These are phyloP conservation scores for Paragorgia papillata DNA, from an alignment of 92 coral and sea anemone genomes.

Conservation along the genomic window DNA sequence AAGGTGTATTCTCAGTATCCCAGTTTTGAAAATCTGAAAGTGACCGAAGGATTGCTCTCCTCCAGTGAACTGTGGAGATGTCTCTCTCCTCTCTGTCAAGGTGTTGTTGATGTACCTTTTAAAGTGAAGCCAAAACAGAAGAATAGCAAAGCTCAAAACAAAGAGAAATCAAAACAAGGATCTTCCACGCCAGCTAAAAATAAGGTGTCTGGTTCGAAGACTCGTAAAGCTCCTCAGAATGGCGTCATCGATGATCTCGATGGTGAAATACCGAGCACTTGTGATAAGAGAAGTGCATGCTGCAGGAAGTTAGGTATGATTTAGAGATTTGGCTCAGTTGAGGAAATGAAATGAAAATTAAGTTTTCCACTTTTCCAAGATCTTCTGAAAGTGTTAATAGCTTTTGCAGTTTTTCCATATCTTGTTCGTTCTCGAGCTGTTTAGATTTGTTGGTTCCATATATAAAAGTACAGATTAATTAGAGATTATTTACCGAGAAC, in stretches of 20 bases:
- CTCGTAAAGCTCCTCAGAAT: constrained; percentile 75
- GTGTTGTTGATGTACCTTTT: constrained; percentile 77
- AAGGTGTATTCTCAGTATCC: constrained; percentile 55
- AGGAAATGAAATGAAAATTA: too few relatives aligned
- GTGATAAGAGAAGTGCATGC: constrained; percentile 85
- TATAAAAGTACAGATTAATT: too few relatives aligned
- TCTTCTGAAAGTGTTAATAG: too few relatives aligned
- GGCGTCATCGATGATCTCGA: constrained; percentile 84
- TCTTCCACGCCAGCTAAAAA: neutral
- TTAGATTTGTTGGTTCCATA: too few relatives aligned
- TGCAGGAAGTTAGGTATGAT: constrained; percentile 79
- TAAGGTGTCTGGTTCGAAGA: constrained; percentile 52
- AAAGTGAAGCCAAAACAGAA: constrained; percentile 53
- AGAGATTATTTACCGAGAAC: too few relatives aligned
- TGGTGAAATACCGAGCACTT: constrained; percentile 75
- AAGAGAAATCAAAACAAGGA: constrained; percentile 13
- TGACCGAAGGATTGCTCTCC: neutral
- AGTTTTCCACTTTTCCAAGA: too few relatives aligned
- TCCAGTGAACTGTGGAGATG: constrained; percentile 22
- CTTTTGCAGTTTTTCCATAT: too few relatives aligned
- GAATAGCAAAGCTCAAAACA: constrained; percentile 24
- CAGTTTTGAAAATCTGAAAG: constrained; percentile 63
- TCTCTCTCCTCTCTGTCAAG: constrained; percentile 72
- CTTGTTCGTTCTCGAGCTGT: too few relatives aligned
- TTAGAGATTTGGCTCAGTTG: too few relatives aligned